A percentile compares a stretch with the other conserved stretches of the same genome.
These are phyloP conservation scores for Spermophilus dauricus DNA, from an alignment of 2,113 vertebrate species.

Conservation along the genomic window DNA sequence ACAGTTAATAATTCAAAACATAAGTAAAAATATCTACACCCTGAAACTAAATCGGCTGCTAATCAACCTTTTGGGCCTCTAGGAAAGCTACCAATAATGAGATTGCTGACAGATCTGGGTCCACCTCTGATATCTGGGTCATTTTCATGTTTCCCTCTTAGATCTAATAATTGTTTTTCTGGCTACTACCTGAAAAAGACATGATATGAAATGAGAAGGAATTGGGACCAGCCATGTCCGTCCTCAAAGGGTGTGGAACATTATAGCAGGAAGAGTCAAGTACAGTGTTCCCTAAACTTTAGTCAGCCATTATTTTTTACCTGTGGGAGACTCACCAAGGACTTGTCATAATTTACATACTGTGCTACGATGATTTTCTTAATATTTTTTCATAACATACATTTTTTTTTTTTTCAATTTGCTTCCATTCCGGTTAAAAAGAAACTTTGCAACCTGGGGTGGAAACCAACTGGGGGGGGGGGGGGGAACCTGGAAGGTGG, in stretches of 20 bases:
- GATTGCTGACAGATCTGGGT: not conserved
- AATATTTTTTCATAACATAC: not conserved
- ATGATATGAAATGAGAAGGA: slow-evolving; percentile 26
- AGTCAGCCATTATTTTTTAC: not conserved
- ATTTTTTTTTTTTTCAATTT: not conserved
- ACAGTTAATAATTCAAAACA: not conserved
- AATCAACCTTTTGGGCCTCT: not conserved
- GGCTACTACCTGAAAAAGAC: not conserved
- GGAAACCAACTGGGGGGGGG: not conserved
- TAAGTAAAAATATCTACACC: not conserved
- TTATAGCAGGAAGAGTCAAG: not conserved
- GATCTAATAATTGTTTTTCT: slow-evolving; percentile 43
- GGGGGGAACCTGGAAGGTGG: no score
- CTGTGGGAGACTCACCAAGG: not conserved
- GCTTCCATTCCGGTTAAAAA: slow-evolving; percentile 1
- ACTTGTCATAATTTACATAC: not conserved
- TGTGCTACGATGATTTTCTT: not conserved
- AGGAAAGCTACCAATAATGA: not conserved
- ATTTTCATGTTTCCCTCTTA: slow-evolving; percentile 11
- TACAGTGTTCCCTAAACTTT: not conserved
- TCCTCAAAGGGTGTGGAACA: not conserved
- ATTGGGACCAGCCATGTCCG: not conserved
- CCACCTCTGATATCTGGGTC: not conserved
- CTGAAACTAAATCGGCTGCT: not conserved
- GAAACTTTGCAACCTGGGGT: not conserved